Base-by-base conservation (phyloP, 2,888 invertebrate genomes). In the Epinotia ramella region DNA sequence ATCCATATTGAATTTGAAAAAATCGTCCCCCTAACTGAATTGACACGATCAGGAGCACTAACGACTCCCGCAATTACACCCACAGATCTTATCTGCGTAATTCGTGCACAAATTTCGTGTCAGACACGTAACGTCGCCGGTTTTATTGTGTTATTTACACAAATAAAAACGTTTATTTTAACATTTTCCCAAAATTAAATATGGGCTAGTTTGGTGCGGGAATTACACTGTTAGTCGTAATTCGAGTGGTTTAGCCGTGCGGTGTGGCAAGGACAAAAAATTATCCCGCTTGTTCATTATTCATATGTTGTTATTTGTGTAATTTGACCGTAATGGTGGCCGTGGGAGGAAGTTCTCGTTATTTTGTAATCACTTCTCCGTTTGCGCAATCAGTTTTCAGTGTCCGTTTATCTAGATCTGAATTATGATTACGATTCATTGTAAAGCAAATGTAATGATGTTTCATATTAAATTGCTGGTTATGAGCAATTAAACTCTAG, bases 91-190 rank as follows among this genome's bases (percentile, higher is more conserved):
- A 94, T 94, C 94, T 88, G 79, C 77, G 87, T 94, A 92, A 94
- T 94, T 93, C 86, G 87, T 86, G 88, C 83, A 89, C 89, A 88
- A 88, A 90, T 88, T 88, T 89, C 87, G 87, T 88, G 89, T 88
- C 87, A 86, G 83, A 79, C 76, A 78, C 82, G 85, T 93, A 93
- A 93, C 89, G 80, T 82, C 85, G 85, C 84, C 88, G 86, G 90
- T 92, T 93, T 94, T 93, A 94, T 94, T 94, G 94, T 94, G 93
- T 93, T 94, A 94, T 94, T 94, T 94, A 94, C 94, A 94, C 94
- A 94, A 94, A 94, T 94, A 93, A 94, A 94, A 94, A 92, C 94
- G 93, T 94, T 94, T 94, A 94, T 94, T 93, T 94, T 90, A 88
- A 94, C 93, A 94, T 94, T 94, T 94, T 94, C 94, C 93, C 92